Evolutionary conservation across 2,888 invertebrate genomes (phyloP).

Genomic region (Ferdinandea cuprea): DNA sequence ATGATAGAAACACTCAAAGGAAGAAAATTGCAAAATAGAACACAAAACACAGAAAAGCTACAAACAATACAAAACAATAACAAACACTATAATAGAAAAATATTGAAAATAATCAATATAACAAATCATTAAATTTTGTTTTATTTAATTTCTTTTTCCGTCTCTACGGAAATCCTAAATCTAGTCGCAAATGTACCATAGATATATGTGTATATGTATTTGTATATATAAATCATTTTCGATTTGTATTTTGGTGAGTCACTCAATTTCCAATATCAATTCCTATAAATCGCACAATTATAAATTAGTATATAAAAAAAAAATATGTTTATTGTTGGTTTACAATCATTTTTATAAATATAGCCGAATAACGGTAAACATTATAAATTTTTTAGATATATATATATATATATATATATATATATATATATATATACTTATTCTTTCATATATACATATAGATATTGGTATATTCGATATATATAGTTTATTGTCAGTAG

Average conservation of each 20-base stretch:
- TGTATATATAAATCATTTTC: conserved; percentile 9
- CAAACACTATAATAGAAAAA: background rate
- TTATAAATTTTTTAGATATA: background rate
- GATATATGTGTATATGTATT: conserved; percentile 32
- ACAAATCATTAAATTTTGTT: conserved; percentile 23
- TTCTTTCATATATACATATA: conserved; percentile 8
- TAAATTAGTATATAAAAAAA: conserved; percentile 55
- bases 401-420: background rate
- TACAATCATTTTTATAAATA: conserved; percentile 11
- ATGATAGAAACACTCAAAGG: too few relatives aligned
- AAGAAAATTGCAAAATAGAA: too few relatives aligned
- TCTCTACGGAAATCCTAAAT: conserved; percentile 22
- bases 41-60: too few relatives aligned
- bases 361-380: background rate
- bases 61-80: conserved; percentile 1
- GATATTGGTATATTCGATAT: conserved; percentile 5
- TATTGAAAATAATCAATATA: background rate
- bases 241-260: conserved; percentile 31
- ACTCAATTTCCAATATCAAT: background rate
- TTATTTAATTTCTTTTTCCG: conserved; percentile 10
- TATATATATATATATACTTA: background rate
- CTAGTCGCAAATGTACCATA: conserved; percentile 12
- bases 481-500: conserved; percentile 20
- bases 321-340: conserved; percentile 24
- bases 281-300: conserved; percentile 27